Base-by-base conservation (phyloP, 2,888 invertebrate genomes). In the Meliscaeva auricollis region DNA sequence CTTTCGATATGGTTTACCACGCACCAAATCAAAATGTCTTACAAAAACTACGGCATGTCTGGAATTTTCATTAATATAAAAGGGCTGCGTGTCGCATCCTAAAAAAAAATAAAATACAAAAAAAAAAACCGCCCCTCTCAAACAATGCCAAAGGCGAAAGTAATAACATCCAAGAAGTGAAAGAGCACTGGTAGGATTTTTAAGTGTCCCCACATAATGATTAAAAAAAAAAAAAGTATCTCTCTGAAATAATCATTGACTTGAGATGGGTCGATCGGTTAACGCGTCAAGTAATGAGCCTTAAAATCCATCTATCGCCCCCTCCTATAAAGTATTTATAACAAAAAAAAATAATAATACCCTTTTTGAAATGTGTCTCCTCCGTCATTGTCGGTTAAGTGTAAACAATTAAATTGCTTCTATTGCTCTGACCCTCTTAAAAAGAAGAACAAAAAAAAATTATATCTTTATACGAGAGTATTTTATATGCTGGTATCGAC, bases 261-360 rank as follows among this genome's bases (percentile, higher is more conserved):
- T 84, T 84, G 83, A 83, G 69, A 84, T 79, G 79, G 84, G 80
- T 85, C 84, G 84, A 85, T 80, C 81, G 75, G 72, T 76, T 85
- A 85, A 81, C 75, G 84, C 75, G 81, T 85, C 84, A 85, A 85
- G 76, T 85, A 85, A 85, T 85, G 84, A 85, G 84, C 81, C 84
- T 38, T 80, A 64, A 76, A 84, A 80, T 64, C 64, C 44, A 46
- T 64, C 20, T 20, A 58, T 58, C 58, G 69, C 46, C 77, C 35
- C 20, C 17, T 58, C 3, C 11, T 9, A 11, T 38, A 38, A 6
- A 38, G 3, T 3, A 38, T 13, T 9, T 8, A 9, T 8, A 2
- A 38, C 0, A 38, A 9, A 38, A 13, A 9, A 38, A 6, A 38
- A 38, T 8, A 38, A 32, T 35, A 50, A 77, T 66, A 78, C 58